These are phyloP conservation scores for Hirundo rustica DNA, from an alignment of 2,797 vertebrate species.

Conservation along the genomic window DNA sequence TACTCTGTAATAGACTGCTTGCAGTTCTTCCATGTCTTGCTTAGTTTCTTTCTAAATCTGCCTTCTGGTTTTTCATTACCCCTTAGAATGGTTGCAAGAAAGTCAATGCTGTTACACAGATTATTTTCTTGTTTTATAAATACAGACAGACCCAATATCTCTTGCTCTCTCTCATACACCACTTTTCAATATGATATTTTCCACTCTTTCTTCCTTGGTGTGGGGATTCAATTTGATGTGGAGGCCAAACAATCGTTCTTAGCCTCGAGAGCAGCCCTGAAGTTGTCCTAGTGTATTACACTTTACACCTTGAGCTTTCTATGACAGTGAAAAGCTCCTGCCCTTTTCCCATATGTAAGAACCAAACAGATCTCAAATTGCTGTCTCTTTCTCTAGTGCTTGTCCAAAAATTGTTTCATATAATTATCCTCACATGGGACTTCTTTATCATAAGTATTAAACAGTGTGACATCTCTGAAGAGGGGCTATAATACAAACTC, in stretches of 20 bases:
- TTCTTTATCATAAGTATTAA: neutral
- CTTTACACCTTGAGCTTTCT: neutral
- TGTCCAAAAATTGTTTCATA: neutral
- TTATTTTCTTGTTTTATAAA: neutral
- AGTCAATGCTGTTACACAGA: neutral
- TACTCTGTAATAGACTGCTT: neutral
- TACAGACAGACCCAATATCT: neutral
- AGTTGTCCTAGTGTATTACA: neutral
- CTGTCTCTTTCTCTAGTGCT: neutral
- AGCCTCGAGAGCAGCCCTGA: neutral
- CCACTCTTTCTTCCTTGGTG: neutral
- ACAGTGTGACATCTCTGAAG: neutral
- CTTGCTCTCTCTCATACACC: neutral
- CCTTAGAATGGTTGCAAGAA: neutral
- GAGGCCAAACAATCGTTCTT: neutral
- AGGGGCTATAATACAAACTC: neutral
- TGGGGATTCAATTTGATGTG: neutral
- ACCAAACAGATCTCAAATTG: neutral
- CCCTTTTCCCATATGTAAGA: neutral
- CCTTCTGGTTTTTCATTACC: neutral
- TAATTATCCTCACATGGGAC: neutral
- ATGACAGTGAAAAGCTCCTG: neutral
- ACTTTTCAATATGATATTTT: neutral
- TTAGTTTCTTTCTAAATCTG: neutral
- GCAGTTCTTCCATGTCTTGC: neutral